phyloP scores from a whole-genome alignment of 1,140 invertebrate species.

The Plodia interpunctella region DNA sequence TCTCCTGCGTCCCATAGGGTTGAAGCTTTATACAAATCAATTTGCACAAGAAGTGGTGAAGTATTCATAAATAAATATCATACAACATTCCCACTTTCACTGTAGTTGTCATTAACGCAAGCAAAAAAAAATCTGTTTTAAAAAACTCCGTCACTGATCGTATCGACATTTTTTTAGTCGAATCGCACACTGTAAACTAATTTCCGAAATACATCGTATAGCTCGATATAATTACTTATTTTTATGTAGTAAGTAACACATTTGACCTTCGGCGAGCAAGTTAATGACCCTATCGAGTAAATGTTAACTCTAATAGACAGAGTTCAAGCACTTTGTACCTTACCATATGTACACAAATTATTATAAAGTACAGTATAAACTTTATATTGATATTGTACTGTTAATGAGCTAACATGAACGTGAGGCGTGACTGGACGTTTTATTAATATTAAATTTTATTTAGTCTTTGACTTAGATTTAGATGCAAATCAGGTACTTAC shows the following conservation, averaged over 20 bases:
- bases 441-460: too few relatives aligned
- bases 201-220: not conserved
- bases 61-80: too few relatives aligned
- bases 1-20: too few relatives aligned
- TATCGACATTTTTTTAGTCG: not conserved
- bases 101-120: too few relatives aligned
- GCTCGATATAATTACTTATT: constrained; percentile 13
- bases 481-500: too few relatives aligned
- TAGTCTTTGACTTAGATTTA: too few relatives aligned
- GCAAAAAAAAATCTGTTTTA: too few relatives aligned
- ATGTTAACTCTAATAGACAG: constrained; percentile 14
- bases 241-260: constrained; percentile 7
- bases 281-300: constrained; percentile 16
- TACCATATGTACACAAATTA: constrained; percentile 11
- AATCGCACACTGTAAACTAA: not conserved
- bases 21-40: too few relatives aligned
- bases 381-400: constrained; percentile 2
- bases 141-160: too few relatives aligned
- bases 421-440: not conserved
- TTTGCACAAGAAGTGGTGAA: too few relatives aligned
- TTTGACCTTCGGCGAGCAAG: constrained; percentile 13
- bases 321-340: constrained; percentile 13
- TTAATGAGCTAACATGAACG: not conserved
- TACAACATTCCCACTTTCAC: too few relatives aligned
- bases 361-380: not conserved